A percentile compares a stretch with the other conserved stretches of the same genome.
Evolutionary conservation across 2,113 vertebrate genomes (phyloP).

Genomic region (Corythaeola cristata): DNA sequence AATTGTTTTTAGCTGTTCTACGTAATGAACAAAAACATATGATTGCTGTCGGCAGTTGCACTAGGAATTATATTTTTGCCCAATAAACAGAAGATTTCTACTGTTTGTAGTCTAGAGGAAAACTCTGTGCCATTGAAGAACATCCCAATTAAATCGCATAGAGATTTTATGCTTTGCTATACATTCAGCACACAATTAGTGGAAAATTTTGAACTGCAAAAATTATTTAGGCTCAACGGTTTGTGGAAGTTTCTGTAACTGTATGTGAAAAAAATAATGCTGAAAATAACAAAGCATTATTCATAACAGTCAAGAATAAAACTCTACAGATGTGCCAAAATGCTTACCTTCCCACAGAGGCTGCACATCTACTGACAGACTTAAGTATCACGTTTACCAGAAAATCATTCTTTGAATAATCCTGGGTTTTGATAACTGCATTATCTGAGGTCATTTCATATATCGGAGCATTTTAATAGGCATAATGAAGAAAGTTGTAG

Average conservation of each 20-base stretch:
- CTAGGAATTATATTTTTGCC: background rate
- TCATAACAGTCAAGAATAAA: background rate
- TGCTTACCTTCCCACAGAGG: background rate
- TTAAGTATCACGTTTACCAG: background rate
- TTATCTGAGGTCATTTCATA: background rate
- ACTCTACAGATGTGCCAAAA: background rate
- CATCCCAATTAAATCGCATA: background rate
- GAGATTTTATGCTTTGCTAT: background rate
- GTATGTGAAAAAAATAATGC: background rate
- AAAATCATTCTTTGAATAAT: background rate
- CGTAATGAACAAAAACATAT: conserved; percentile 7
- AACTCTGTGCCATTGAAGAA: background rate
- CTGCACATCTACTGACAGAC: background rate
- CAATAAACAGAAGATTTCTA: background rate
- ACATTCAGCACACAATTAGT: background rate
- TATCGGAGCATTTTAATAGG: background rate
- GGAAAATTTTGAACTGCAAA: background rate
- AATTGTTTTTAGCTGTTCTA: conserved; percentile 23
- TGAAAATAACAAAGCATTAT: background rate
- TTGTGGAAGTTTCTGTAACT: background rate
- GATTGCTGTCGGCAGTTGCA: background rate
- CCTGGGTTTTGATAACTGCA: background rate
- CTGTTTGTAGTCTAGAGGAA: background rate
- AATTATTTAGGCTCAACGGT: background rate
- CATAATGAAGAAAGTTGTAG: background rate